phyloP scores from a whole-genome alignment of 2,113 vertebrate species.

The Dromas ardeola region DNA sequence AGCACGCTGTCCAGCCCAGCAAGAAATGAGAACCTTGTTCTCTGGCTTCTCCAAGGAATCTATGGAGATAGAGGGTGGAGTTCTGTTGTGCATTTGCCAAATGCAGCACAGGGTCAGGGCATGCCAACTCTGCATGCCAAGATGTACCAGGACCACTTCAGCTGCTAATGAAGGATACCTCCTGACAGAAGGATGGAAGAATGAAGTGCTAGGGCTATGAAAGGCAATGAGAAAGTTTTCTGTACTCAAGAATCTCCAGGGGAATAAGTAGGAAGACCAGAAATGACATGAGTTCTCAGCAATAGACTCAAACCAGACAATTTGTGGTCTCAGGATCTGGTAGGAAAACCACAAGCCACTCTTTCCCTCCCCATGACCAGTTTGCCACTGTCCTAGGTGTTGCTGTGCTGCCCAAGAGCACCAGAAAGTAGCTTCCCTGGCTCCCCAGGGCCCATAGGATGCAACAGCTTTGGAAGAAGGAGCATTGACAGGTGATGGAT shows the following conservation, averaged over 20 bases:
- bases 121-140: background rate
- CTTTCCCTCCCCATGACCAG: background rate
- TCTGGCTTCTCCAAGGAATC: background rate
- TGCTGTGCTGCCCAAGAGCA: background rate
- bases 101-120: background rate
- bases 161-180: background rate
- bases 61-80: fast-evolving
- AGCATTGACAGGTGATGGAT: background rate
- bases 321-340: background rate
- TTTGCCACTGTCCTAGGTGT: background rate
- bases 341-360: background rate
- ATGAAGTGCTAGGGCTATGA: background rate
- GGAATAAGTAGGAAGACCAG: background rate
- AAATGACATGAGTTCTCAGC: background rate
- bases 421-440: background rate
- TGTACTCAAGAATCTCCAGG: background rate
- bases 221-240: background rate
- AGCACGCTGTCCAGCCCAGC: fast-evolving
- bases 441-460: background rate
- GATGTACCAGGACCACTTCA: background rate
- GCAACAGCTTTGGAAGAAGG: background rate
- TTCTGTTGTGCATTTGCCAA: background rate
- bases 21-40: background rate
- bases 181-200: background rate
- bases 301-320: background rate